Conservation (phyloP, 2,888 invertebrate genomes). For the Napeogenes sylphis region DNA sequence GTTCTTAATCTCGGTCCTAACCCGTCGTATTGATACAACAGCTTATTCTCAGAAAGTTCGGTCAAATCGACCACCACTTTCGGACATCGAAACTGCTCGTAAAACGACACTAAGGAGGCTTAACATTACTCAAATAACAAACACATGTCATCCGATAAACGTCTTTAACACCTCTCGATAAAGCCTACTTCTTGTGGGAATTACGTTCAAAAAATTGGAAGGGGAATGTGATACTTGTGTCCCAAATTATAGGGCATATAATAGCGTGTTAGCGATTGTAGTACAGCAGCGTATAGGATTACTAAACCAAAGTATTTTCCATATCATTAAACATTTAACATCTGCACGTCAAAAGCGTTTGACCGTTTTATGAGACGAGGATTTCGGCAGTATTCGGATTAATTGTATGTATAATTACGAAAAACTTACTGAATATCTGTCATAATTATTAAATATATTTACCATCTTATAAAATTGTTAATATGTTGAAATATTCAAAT, state of each 20-base stretch:
- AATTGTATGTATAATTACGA: conserved; percentile 9
- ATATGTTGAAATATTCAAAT: neutral
- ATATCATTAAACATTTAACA: conserved; percentile 65
- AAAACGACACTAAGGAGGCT: conserved; percentile 71
- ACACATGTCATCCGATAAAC: conserved; percentile 33
- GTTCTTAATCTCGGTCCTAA: neutral
- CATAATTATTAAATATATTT: neutral
- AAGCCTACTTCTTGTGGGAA: conserved; percentile 14
- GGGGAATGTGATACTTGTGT: conserved; percentile 26
- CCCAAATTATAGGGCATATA: conserved; percentile 30
- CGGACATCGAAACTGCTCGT: conserved; percentile 67
- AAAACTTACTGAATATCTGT: neutral
- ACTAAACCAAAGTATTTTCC: conserved; percentile 70
- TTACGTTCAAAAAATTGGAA: conserved; percentile 7
- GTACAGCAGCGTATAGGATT: conserved; percentile 54
- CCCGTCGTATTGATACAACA: conserved; percentile 34
- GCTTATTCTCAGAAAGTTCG: conserved; percentile 44
- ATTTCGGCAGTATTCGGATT: conserved; percentile 35
- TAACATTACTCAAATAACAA: conserved; percentile 48
- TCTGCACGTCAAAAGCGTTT: conserved; percentile 64
- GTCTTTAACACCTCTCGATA: conserved; percentile 35
- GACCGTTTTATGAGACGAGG: conserved; percentile 46
- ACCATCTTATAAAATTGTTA: neutral
- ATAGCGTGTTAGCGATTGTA: conserved; percentile 25
- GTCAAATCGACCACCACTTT: conserved; percentile 56